Conservation (phyloP, 2,113 vertebrate species). For the Monopterus albus region DNA sequence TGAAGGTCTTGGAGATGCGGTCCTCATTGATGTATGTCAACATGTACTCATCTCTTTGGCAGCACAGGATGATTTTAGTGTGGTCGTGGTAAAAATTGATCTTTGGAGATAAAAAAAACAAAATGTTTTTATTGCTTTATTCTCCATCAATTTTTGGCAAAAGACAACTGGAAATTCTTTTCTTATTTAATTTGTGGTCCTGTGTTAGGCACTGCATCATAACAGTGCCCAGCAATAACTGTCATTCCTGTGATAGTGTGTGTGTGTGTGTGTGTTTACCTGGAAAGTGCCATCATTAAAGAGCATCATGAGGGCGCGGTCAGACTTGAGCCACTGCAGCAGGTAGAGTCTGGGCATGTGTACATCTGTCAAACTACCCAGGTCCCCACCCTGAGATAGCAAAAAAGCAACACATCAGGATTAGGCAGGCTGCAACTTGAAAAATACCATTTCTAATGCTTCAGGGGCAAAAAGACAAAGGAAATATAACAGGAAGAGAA, state of each 20-base stretch:
- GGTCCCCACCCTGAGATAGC: slow-evolving; percentile 89
- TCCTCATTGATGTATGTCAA: slow-evolving; percentile 98
- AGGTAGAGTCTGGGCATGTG: slow-evolving; percentile 93
- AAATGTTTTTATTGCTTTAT: not conserved
- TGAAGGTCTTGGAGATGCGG: slow-evolving; percentile 91
- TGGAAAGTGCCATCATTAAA: slow-evolving; percentile 99
- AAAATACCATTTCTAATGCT: slow-evolving; percentile 14
- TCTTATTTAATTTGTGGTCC: not conserved
- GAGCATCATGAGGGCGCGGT: slow-evolving; percentile 98
- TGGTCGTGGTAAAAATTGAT: slow-evolving; percentile 99
- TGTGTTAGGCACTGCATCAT: not conserved
- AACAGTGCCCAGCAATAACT: slow-evolving; percentile 13
- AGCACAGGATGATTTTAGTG: slow-evolving; percentile 97
- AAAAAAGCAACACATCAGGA: slow-evolving; percentile 43
- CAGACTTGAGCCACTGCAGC: slow-evolving; percentile 97
- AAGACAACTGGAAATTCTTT: not conserved
- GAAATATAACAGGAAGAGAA: not conserved
- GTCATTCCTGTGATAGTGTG: not conserved
- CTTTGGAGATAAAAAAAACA: slow-evolving; percentile 71
- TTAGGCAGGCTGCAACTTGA: slow-evolving; percentile 49
- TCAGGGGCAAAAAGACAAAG: slow-evolving; percentile 35
- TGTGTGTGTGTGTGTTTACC: slow-evolving; percentile 84
- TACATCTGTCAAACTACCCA: slow-evolving; percentile 87
- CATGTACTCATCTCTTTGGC: slow-evolving; percentile 92
- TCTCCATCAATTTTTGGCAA: not conserved